Evolutionary conservation across 2,888 invertebrate genomes (phyloP).

Genomic region (Amphipoea oculea): DNA sequence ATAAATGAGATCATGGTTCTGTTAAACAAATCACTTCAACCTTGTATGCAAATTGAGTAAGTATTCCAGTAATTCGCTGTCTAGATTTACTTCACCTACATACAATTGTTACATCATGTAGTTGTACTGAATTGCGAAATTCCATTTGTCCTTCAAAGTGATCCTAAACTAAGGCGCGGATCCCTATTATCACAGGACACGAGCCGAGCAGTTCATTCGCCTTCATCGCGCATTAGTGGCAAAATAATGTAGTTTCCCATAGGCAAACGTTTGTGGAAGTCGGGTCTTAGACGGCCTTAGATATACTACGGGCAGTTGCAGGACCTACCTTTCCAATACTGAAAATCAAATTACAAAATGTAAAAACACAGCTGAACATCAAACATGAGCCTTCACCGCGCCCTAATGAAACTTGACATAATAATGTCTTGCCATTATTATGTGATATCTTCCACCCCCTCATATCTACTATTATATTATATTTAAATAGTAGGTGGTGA

Average conservation of each 20-base stretch:
- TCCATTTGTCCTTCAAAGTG: not conserved
- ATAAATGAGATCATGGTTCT: slow-evolving; percentile 79
- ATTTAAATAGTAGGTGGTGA: not conserved
- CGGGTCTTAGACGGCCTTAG: not conserved
- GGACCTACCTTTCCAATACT: not conserved
- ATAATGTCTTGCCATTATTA: not conserved
- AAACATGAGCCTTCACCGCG: not conserved
- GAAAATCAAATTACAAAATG: not conserved
- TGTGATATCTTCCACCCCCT: not conserved
- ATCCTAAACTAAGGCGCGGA: not conserved
- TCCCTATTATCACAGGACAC: not conserved
- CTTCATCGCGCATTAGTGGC: not conserved
- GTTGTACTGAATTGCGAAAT: slow-evolving; percentile 6
- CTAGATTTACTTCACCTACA: slow-evolving; percentile 43
- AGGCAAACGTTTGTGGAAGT: not conserved
- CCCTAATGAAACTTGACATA: not conserved
- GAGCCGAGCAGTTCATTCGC: not conserved
- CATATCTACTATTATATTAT: not conserved
- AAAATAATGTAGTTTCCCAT: not conserved
- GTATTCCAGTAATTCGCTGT: slow-evolving; percentile 77
- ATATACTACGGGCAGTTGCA: too few species aligned
- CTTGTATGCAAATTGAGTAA: slow-evolving; percentile 76
- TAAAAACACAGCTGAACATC: not conserved
- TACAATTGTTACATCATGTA: slow-evolving; percentile 22
- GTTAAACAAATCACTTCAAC: slow-evolving; percentile 79